Percentiles rank a stretch among this genome's conserved stretches.
Conservation (phyloP, 2,797 vertebrate species). For the Tauraco hartlaubi region DNA sequence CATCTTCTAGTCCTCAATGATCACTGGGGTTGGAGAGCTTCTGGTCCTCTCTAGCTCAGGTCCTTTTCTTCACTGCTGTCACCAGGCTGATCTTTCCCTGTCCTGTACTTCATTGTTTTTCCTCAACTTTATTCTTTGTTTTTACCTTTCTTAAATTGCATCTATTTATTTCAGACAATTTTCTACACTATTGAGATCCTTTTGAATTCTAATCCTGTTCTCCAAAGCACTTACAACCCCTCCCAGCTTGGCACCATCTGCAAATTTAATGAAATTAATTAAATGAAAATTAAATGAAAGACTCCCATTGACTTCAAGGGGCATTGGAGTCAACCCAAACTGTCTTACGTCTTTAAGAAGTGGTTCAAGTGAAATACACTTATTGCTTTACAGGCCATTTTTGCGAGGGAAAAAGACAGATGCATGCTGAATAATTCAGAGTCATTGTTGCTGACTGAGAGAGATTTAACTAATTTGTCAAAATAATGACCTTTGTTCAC, state of each 20-base stretch:
- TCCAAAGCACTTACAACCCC: constrained; percentile 26
- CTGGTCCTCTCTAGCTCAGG: neutral
- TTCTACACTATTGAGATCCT: neutral
- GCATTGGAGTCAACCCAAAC: constrained; percentile 7
- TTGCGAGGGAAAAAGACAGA: constrained; percentile 13
- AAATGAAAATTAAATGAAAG: constrained; percentile 67
- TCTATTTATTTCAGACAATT: constrained; percentile 4
- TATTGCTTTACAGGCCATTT: constrained; percentile 4
- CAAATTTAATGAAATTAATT: constrained; percentile 72
- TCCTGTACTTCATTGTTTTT: neutral
- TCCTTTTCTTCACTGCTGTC: neutral
- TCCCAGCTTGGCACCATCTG: constrained; percentile 61
- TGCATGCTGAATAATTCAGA: constrained; percentile 61
- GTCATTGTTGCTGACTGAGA: constrained; percentile 37
- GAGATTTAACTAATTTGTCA: constrained; percentile 66
- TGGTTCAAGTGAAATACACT: constrained; percentile 35
- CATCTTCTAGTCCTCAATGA: neutral
- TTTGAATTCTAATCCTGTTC: constrained; percentile 26
- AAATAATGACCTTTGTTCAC: constrained; percentile 50
- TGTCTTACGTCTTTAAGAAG: constrained; percentile 33
- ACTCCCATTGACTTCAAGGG: constrained; percentile 52
- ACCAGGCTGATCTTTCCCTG: neutral
- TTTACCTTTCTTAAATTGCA: neutral
- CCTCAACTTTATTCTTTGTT: neutral
- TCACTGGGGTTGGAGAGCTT: neutral